Evolutionary conservation across 2,888 invertebrate genomes (phyloP), one percentile per base, ranked within the genome.

Genomic region (Arenicola marina): DNA sequence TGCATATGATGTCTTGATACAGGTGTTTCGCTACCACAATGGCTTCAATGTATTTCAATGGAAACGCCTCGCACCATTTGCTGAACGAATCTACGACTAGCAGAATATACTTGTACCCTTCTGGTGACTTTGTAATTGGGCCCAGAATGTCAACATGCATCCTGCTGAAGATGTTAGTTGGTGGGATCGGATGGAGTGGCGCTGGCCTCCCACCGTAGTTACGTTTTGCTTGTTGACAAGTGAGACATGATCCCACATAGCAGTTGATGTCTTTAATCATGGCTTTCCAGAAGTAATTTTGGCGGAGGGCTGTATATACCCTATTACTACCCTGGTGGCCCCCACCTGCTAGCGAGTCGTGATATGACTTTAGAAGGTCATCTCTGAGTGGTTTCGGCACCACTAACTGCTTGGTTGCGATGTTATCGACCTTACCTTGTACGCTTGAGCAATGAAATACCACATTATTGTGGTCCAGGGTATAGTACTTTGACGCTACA

Each of bases 51-150:
- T 33, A 21, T 56, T 56, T 38, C 38, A 56, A 38, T 2, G 69
- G 67, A 48, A 72, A 63, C 1, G 66, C 67, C 51, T 72, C 72
- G 44, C 63, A 43, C 66, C 67, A 72, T 21, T 60, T 59, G 4
- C 61, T 53, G 43, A 63, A 62, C 1, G 63, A 51, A 51, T 67
- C 68, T 31, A 67, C 62, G n/a, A 68, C 26, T 1, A 71, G 56
- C 2, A 70, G 61, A 2, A 71, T 48, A 32, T 68, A 68, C 38
- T 62, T 68, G 38, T 63, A 63, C 11, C 63, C 63, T 2, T 62
- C 65, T 45, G 56, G 51, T 31, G 59, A 60, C n/a, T 51, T 66
- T 18, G 62, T 57, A 2, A 63, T 26, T 3, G 66, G 66, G 11
- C 66, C 56, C 18, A 68, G n/a, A 24, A 68, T 64, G 56, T 68